Conservation (phyloP, 1,140 invertebrate species). For the Platyscapa corneri region DNA sequence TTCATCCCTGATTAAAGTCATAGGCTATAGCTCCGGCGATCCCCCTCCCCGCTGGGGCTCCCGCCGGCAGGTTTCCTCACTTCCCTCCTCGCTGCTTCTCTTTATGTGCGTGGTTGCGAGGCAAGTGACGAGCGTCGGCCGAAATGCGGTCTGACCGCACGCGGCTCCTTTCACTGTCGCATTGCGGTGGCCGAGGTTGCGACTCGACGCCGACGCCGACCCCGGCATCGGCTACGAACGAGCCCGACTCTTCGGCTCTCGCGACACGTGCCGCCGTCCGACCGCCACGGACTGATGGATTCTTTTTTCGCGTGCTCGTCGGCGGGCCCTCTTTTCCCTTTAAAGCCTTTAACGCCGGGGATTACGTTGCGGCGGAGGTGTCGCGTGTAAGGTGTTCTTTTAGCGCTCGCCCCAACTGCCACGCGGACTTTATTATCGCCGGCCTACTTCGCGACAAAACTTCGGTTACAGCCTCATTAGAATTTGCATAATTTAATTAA, state of each 20-base stretch:
- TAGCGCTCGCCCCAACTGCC: not conserved
- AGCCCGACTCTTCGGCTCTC: conserved; percentile 12
- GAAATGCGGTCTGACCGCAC: conserved; percentile 41
- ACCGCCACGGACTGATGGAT: conserved; percentile 14
- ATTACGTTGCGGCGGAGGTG: not conserved
- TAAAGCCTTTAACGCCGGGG: not conserved
- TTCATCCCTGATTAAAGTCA: conserved; percentile 54
- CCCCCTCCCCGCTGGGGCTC: not conserved
- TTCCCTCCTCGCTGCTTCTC: not conserved
- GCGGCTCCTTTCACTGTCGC: conserved; percentile 50
- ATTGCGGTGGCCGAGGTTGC: not conserved
- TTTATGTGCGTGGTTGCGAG: not conserved
- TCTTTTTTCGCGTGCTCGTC: not conserved
- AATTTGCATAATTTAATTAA: no score
- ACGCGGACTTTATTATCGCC: not conserved
- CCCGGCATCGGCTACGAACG: not conserved
- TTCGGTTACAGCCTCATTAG: no score
- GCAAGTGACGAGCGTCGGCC: conserved; percentile 23
- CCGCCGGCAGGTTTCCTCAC: no score
- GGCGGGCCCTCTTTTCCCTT: not conserved
- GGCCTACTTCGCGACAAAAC: no score
- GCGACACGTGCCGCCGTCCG: not conserved
- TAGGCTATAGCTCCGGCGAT: conserved; percentile 25
- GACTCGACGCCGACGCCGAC: not conserved
- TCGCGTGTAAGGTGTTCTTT: not conserved